phyloP scores from a whole-genome alignment of 2,888 invertebrate species.

The Sphaerophoria taeniata region DNA sequence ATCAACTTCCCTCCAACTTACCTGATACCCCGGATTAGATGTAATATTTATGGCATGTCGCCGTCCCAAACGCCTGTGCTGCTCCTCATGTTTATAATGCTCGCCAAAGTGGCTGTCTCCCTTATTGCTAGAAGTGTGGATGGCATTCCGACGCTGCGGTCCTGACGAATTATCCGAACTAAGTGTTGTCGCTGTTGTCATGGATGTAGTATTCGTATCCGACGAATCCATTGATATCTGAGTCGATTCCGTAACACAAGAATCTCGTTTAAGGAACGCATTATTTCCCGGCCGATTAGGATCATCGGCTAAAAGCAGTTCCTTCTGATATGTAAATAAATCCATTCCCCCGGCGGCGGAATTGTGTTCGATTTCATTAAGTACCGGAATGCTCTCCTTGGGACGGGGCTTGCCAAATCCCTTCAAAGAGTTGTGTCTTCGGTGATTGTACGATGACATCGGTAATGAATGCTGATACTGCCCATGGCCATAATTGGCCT shows the following conservation, averaged over 20 bases:
- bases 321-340: conserved; percentile 64
- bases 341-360: conserved; percentile 24
- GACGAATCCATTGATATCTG: conserved; percentile 81
- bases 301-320: conserved; percentile 58
- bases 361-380: conserved; percentile 36
- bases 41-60: conserved; percentile 83
- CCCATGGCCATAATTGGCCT: conserved; percentile 42
- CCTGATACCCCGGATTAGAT: conserved; percentile 83
- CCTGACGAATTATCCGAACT: conserved; percentile 76
- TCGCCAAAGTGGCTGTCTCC: conserved; percentile 30
- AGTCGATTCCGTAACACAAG: conserved; percentile 82
- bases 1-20: conserved; percentile 45
- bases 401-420: conserved; percentile 26
- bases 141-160: conserved; percentile 25
- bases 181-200: conserved; percentile 81
- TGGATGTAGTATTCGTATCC: conserved; percentile 79
- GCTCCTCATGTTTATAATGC: conserved; percentile 39
- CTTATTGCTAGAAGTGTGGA: conserved; percentile 38
- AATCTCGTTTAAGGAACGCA: conserved; percentile 79
- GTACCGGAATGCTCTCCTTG: conserved; percentile 40
- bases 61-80: conserved; percentile 75
- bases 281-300: conserved; percentile 59
- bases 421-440: conserved; percentile 66
- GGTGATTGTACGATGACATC: conserved; percentile 75
- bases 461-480: conserved; percentile 77